Conservation (phyloP, 1,140 invertebrate genomes). For the Pygmarrhopalites habei region DNA sequence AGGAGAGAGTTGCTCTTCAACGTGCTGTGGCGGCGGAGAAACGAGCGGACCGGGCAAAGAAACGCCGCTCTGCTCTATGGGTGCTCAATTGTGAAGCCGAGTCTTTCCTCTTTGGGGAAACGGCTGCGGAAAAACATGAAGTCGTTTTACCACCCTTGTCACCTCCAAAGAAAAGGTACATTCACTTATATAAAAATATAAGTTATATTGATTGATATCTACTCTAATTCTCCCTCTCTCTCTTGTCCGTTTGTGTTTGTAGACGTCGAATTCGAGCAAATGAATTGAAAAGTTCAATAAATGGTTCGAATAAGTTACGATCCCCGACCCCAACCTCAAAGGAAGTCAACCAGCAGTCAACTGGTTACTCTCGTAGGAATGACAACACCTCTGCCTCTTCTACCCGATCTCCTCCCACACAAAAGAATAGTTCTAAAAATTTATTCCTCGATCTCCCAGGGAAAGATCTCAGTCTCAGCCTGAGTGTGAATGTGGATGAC, state of each 20-base stretch:
- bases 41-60: conserved; percentile 19
- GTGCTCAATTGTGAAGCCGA: conserved; percentile 39
- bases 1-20: too few relatives aligned
- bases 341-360: too few relatives aligned
- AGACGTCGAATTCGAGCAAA: conserved; percentile 32
- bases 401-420: background rate
- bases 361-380: too few relatives aligned
- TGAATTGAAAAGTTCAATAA: conserved; percentile 35
- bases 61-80: conserved; percentile 36
- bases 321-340: background rate
- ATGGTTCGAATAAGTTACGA: conserved; percentile 30
- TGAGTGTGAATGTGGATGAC: conserved; percentile 1
- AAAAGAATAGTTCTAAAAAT: background rate
- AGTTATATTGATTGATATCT: too few relatives aligned
- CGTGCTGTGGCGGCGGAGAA: background rate
- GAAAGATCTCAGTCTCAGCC: background rate
- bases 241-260: background rate
- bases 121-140: conserved; percentile 38
- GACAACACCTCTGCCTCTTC: background rate
- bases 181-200: too few relatives aligned
- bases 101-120: conserved; percentile 37
- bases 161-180: conserved; percentile 32
- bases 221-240: too few relatives aligned
- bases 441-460: conserved; percentile 3
- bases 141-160: conserved; percentile 34